Conservation (phyloP, 1,140 invertebrate genomes). For the Trichonephila clavipes region DNA sequence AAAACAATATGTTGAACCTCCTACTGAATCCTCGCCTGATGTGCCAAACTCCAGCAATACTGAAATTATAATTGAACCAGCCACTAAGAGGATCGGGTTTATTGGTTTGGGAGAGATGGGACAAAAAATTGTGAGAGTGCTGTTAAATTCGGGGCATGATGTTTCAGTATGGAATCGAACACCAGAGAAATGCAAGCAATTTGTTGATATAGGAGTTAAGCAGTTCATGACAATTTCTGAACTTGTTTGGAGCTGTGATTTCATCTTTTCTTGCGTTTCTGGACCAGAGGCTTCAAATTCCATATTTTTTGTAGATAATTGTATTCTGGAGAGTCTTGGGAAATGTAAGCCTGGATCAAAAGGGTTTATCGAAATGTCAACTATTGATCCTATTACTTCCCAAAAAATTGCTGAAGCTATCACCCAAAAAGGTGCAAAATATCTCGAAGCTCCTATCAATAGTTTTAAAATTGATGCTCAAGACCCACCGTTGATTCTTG, state of each 20-base stretch:
- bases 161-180: constrained; percentile 33
- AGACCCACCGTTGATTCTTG: background rate
- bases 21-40: too few species aligned
- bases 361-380: too few species aligned
- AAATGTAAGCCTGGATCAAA: background rate
- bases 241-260: background rate
- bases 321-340: constrained; percentile 13
- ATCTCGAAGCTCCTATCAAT: constrained; percentile 88
- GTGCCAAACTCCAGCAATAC: too few species aligned
- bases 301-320: background rate
- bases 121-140: constrained; percentile 95
- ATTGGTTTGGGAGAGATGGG: constrained; percentile 97
- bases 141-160: background rate
- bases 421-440: constrained; percentile 91
- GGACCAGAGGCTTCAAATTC: constrained; percentile 20
- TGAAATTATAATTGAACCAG: too few species aligned
- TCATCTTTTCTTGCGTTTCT: constrained; percentile 46
- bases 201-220: background rate
- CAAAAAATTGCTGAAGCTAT: constrained; percentile 96
- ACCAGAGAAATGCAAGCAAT: background rate
- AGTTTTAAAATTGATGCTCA: background rate
- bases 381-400: constrained; percentile 88
- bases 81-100: background rate
- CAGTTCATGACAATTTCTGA: background rate
- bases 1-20: too few species aligned